phyloP scores from a whole-genome alignment of 2,113 vertebrate genomes.

The Mus pahari region DNA sequence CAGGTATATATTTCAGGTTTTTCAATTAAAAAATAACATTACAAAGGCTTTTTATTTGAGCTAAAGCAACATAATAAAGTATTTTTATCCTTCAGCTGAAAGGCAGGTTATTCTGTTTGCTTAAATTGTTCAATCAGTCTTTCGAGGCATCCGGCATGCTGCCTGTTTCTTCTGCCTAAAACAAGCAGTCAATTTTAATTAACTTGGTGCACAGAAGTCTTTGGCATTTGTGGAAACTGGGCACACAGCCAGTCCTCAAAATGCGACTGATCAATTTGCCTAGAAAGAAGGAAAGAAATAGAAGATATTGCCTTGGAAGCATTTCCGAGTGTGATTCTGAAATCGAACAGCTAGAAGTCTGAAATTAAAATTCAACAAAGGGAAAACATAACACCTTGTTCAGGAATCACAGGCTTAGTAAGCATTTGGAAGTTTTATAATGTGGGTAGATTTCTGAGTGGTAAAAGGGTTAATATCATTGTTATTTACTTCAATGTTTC shows the following conservation, averaged over 20 bases:
- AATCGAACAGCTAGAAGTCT: conserved; percentile 76
- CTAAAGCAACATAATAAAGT: conserved; percentile 72
- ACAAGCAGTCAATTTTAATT: conserved; percentile 92
- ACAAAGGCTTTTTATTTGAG: conserved; percentile 65
- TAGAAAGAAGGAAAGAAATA: conserved; percentile 84
- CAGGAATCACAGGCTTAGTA: conserved; percentile 46
- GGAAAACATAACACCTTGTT: not conserved
- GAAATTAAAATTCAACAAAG: conserved; percentile 74
- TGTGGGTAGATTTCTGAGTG: not conserved
- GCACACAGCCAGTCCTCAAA: conserved; percentile 85
- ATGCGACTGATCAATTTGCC: conserved; percentile 85
- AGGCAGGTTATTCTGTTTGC: conserved; percentile 81
- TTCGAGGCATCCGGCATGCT: conserved; percentile 82
- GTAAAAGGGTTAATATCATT: not conserved
- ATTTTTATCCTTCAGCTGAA: conserved; percentile 79
- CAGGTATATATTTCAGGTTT: conserved; percentile 56
- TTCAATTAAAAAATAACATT: conserved; percentile 77
- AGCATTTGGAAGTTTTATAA: not conserved
- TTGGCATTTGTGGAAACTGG: conserved; percentile 86
- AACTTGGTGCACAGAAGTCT: conserved; percentile 84
- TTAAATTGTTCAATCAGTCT: conserved; percentile 82
- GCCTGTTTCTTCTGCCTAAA: conserved; percentile 84
- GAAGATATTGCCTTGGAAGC: conserved; percentile 79
- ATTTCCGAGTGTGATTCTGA: conserved; percentile 70
- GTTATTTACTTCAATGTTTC: conserved; percentile 31